Base-by-base conservation (phyloP, 2,888 invertebrate genomes). In the Zaprionus bogoriensis region DNA sequence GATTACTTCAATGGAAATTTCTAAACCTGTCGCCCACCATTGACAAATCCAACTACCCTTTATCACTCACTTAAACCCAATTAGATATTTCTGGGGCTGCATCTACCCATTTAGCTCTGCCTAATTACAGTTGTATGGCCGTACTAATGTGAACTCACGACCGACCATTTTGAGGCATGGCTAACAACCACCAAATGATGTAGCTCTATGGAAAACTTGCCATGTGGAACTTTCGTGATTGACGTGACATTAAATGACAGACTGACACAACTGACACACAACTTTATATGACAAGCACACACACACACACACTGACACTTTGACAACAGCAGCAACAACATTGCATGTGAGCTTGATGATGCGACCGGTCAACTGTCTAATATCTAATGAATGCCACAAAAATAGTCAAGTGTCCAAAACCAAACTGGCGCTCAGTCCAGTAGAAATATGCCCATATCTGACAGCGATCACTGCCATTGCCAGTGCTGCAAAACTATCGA, bases 231-330 rank as follows among this genome's bases (percentile, higher is more conserved):
- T 58, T 57, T 46, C 39, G 55, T 72, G 80, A 87, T 85, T 82
- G 86, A 86, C 80, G 68, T 86, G 74, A 74, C 87, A 70, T 71
- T 64, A 86, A 81, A 77, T 87, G 87, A 77, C 78, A 77, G 75
- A 53, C 67, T 67, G 74, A 67, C 73, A 70, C 71, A 74, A 64
- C 59, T 65, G 72, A 67, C 70, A 72, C 72, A 71, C 67, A 71
- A 55, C 55, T 66, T 57, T 62, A 62, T 74, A 55, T 74, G 77
- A 77, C 75, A 77, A 52, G 60, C 55, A 44, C 12, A 41, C n/a
- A 41, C 27, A 27, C 27, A 27, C 27, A 14, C 28, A 50, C 47
- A 68, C 44, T 52, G 65, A 63, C 51, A 59, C 61, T 52, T 66
- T 71, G 72, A 77, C 50, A 74, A 52, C 46, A 44, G 45, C 36